Conservation (phyloP, 1,140 invertebrate species). For the Pinna nobilis region DNA sequence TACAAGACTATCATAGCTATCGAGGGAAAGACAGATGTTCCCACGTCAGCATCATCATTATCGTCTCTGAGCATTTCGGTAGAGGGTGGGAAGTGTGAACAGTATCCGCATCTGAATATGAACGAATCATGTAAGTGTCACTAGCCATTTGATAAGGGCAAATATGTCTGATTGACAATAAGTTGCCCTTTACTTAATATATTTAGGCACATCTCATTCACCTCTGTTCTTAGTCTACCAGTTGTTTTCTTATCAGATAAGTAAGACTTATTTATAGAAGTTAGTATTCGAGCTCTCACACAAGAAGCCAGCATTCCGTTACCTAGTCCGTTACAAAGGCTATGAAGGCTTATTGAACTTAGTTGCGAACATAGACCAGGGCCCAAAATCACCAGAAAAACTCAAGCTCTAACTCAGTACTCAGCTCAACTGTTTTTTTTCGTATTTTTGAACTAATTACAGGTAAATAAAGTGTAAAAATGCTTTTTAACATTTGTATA, state of each 20-base stretch:
- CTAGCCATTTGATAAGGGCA: neutral
- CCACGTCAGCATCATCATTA: neutral
- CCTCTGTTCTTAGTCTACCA: too few relatives aligned
- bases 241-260: neutral
- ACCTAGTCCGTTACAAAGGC: too few relatives aligned
- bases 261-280: neutral
- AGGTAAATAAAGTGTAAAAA: too few relatives aligned
- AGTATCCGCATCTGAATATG: constrained; percentile 41
- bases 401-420: too few relatives aligned
- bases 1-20: constrained; percentile 12
- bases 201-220: too few relatives aligned
- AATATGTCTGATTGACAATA: neutral
- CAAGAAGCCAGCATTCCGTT: neutral
- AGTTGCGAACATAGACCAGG: too few relatives aligned
- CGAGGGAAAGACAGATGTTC: neutral
- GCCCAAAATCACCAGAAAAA: too few relatives aligned
- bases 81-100: constrained; percentile 40
- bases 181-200: too few relatives aligned
- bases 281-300: neutral
- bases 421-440: too few relatives aligned
- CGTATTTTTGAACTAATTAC: too few relatives aligned
- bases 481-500: too few relatives aligned
- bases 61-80: constrained; percentile 1
- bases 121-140: constrained; percentile 48
- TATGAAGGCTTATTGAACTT: too few relatives aligned